phyloP scores from a whole-genome alignment of 1,140 invertebrate species.

The Leguminivora glycinivorella region DNA sequence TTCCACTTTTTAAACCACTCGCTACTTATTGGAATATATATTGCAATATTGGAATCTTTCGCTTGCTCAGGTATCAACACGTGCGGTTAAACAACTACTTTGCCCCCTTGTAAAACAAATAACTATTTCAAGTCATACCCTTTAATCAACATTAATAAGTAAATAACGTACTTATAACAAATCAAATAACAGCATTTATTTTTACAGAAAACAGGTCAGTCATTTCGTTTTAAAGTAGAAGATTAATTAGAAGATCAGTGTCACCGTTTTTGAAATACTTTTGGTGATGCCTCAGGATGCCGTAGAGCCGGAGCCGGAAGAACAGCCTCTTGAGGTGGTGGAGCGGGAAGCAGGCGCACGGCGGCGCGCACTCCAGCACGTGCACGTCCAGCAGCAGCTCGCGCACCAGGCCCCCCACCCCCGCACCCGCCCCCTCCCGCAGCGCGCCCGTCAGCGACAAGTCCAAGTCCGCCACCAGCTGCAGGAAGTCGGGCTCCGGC shows the following conservation, averaged over 20 bases:
- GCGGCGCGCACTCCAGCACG: slow-evolving; percentile 9
- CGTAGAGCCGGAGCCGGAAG: not conserved
- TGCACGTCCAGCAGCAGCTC: slow-evolving; percentile 15
- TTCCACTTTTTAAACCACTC: no score
- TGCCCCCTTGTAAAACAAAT: no score
- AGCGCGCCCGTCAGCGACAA: not conserved
- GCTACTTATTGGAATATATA: no score
- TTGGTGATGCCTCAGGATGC: not conserved
- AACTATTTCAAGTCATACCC: no score
- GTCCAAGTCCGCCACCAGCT: not conserved
- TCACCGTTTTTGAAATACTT: not conserved
- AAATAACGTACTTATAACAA: no score
- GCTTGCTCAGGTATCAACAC: no score
- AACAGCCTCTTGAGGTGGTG: slow-evolving; percentile 2
- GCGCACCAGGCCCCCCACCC: not conserved
- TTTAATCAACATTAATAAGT: no score
- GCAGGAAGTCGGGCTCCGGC: not conserved
- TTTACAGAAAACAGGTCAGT: no score
- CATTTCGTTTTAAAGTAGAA: no score
- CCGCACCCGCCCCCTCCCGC: not conserved
- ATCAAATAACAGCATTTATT: not conserved
- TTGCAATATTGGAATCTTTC: no score
- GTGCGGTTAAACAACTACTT: no score
- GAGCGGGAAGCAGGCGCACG: slow-evolving; percentile 18
- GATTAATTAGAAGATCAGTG: not conserved